Evolutionary conservation across 2,888 invertebrate species (phyloP), one percentile per base, ranked within the genome.

Genomic region (Scaptomyza polygonia): DNA sequence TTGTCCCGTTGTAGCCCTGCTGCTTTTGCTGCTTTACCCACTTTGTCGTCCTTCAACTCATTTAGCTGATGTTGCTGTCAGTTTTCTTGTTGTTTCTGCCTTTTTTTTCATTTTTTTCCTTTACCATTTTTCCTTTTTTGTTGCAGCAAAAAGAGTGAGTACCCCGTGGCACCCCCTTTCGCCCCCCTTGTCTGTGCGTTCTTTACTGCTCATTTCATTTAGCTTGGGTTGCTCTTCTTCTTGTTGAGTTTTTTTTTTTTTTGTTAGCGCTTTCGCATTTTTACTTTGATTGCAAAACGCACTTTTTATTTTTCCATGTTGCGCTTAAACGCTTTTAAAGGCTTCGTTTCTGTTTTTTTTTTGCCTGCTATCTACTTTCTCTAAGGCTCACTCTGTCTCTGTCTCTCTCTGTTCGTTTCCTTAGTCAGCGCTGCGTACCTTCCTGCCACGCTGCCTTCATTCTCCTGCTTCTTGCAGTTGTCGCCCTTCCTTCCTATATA

Each of bases 201-300:
- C 30, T 32, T 52, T 55, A 49, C 21, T 59, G 52, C 57, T 58
- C 52, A 57, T 63, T 70, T 55, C 68, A 51, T 39, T 49, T 39
- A 47, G 30, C 36, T 42, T 48, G 18, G 25, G 16, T 62, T n/a
- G n/a, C n/a, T n/a, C n/a, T 54, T 55, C 3, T 61, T 3, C 7
- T 34, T 34, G n/a, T 7, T 6, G 25, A 25, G 3, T 25, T 25
- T 25, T 25, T 34, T 68, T 8, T 51, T 51, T 18, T 44, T 42
- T 55, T 52, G 42, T 32, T 30, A 65, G 62, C 73, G 51, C 57
- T 57, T 72, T 73, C 40, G 58, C 67, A 70, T 82, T 81, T 82
- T 79, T 79, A 79, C 84, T 81, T 82, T 84, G 81, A 82, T 83
- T 82, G 81, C 77, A 75, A 79, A 80, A 83, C 84, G 81, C 84